Evolutionary conservation across 2,888 invertebrate genomes (phyloP), one percentile per base, ranked within the genome.

Genomic region (Tenthredo distinguenda): DNA sequence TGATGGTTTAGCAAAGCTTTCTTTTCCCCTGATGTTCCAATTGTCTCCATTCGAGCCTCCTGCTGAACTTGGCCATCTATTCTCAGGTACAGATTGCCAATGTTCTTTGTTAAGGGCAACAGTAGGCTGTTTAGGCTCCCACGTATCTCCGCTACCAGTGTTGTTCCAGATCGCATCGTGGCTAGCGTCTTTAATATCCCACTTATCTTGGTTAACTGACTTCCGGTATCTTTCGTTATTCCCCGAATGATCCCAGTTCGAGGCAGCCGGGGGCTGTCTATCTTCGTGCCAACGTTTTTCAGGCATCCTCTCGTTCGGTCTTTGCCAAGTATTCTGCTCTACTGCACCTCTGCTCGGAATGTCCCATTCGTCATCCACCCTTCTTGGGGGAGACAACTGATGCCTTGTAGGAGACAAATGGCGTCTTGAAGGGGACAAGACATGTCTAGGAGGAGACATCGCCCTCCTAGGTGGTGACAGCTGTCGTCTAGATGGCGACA

Each of bases 301-400:
- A 9, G 81, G 83, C 10, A 43, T 26, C 12, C 81, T 47, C 34
- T 85, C 85, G 10, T 7, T 58, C 4, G 84, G 74, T 62, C 84
- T 43, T 62, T 85, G 85, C 88, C 90, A 90, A 76, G 88, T 89
- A 43, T 86, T 88, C 79, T 90, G 89, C 50, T 91, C 91, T 1
- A 91, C 85, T 1, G 91, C 89, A 37, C 92, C 91, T 86, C 93
- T 89, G 55, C 89, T 93, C 0, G 93, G 93, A 82, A 91, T 92
- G 62, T 93, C 92, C 93, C 93, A 93, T 0, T 93, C 92, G 84
- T 92, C 92, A 7, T 86, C 87, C 71, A 89, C 91, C 65, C 89
- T 89, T 43, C 88, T 86, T 0, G 87, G 87, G 0, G 91, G 89
- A 9, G 89, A 87, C 68, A 86, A 84, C n/a, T 86, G 86, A 4